These are phyloP conservation scores for Caligus rogercresseyi DNA, from an alignment of 1,140 invertebrate species.

Conservation along the genomic window DNA sequence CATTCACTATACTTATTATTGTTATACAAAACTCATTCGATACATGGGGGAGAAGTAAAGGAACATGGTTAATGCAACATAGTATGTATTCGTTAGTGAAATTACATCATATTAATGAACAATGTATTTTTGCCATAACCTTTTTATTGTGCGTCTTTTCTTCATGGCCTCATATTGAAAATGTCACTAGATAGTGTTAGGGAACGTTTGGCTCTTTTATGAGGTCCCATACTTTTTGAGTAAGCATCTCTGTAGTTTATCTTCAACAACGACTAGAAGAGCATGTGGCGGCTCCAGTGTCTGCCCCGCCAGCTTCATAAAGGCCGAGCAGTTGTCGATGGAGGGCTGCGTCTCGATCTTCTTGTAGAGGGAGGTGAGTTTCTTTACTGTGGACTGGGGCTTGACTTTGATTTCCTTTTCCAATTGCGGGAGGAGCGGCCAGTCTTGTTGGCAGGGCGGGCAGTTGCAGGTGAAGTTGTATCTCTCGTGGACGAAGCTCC, in stretches of 20 bases:
- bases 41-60: too few relatives aligned
- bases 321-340: background rate
- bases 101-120: too few relatives aligned
- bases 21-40: too few relatives aligned
- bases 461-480: conserved; percentile 13
- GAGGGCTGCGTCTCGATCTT: background rate
- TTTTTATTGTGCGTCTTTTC: too few relatives aligned
- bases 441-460: conserved; percentile 5
- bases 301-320: background rate
- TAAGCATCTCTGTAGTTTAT: background rate
- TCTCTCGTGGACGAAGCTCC: background rate
- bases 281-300: background rate
- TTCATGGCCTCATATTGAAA: too few relatives aligned
- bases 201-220: too few relatives aligned
- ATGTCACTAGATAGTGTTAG: too few relatives aligned
- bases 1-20: too few relatives aligned
- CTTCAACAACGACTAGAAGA: background rate
- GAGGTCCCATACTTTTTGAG: background rate
- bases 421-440: background rate
- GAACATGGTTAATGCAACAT: too few relatives aligned
- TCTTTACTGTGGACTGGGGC: background rate
- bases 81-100: too few relatives aligned
- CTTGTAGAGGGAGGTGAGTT: background rate
- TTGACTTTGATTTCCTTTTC: background rate
- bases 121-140: too few relatives aligned